phyloP scores from a whole-genome alignment of 2,888 invertebrate genomes.

The Phengaris alcon region DNA sequence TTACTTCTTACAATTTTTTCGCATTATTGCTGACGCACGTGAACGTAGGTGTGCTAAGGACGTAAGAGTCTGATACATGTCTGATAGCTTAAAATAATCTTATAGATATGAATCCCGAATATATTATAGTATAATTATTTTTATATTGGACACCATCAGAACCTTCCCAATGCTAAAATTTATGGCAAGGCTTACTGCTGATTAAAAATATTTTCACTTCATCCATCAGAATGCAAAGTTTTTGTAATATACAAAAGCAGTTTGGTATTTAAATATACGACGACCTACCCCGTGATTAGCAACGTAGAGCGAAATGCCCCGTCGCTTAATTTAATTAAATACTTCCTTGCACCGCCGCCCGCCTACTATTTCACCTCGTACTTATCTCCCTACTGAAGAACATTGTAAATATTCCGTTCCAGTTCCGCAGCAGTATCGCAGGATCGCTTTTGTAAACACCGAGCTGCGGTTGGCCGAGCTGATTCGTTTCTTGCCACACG shows the following conservation, averaged over 20 bases:
- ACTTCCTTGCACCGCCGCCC: slow-evolving; percentile 62
- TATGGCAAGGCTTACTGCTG: too few relatives aligned
- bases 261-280: slow-evolving; percentile 65
- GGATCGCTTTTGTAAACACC: slow-evolving; percentile 34
- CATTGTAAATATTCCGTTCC: slow-evolving; percentile 34
- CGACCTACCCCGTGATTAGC: slow-evolving; percentile 74
- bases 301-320: slow-evolving; percentile 61
- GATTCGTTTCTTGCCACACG: slow-evolving; percentile 54
- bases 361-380: slow-evolving; percentile 65
- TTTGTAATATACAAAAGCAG: slow-evolving; percentile 49
- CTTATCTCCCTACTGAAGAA: slow-evolving; percentile 37
- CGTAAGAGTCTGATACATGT: too few relatives aligned
- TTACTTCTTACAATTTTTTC: too few relatives aligned
- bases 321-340: slow-evolving; percentile 75
- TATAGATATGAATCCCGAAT: too few relatives aligned
- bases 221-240: not conserved
- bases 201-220: too few relatives aligned
- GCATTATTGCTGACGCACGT: too few relatives aligned
- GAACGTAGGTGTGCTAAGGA: too few relatives aligned
- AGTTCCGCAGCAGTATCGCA: slow-evolving; percentile 27
- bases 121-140: too few relatives aligned
- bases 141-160: too few relatives aligned
- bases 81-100: too few relatives aligned
- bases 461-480: slow-evolving; percentile 33
- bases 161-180: too few relatives aligned